These are phyloP conservation scores for Sthenelais limicola DNA, from an alignment of 2,888 invertebrate genomes.

Conservation along the genomic window DNA sequence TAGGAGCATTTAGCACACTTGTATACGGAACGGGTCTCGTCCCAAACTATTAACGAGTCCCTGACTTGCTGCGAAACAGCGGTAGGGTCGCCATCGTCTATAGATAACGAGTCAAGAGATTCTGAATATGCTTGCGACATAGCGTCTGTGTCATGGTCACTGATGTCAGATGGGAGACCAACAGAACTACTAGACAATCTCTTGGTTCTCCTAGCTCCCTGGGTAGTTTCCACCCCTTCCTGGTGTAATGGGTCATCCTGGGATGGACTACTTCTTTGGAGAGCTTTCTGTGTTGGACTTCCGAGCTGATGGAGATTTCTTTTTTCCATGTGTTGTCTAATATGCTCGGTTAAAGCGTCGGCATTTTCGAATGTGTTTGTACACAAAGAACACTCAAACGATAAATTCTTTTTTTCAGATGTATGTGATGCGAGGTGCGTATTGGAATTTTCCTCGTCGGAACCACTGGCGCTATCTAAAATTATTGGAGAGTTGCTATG, in stretches of 20 bases:
- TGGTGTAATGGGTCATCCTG: too few species aligned
- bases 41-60: not conserved
- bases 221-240: not conserved
- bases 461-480: conserved; percentile 21
- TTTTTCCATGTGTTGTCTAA: not conserved
- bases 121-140: conserved; percentile 1
- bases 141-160: conserved; percentile 6
- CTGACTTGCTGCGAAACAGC: conserved; percentile 13
- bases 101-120: not conserved
- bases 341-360: not conserved
- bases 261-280: not conserved
- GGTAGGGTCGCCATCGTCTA: not conserved
- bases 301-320: not conserved
- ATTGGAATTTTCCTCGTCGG: not conserved
- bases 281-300: not conserved
- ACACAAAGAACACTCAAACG: conserved; percentile 18
- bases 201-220: too few species aligned
- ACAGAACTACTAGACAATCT: not conserved
- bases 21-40: not conserved
- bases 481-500: not conserved
- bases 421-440: too few species aligned
- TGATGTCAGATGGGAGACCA: not conserved
- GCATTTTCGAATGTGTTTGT: not conserved
- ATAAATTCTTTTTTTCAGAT: not conserved
- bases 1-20: conserved; percentile 22